A percentile compares a stretch with the other conserved stretches of the same genome.
These are phyloP conservation scores for Mus caroli DNA, from an alignment of 2,797 vertebrate genomes.

Conservation along the genomic window DNA sequence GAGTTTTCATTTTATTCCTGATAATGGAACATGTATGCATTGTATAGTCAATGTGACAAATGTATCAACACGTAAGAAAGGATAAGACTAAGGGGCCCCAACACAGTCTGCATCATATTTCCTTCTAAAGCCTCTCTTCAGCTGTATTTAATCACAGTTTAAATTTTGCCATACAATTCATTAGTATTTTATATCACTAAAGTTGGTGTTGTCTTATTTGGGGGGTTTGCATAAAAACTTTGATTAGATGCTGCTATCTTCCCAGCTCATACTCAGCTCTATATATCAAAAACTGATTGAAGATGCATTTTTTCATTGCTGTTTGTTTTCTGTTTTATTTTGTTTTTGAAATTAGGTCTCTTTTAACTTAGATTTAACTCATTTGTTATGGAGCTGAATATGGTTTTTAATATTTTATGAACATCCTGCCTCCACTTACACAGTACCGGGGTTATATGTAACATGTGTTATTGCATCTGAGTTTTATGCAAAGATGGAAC, in stretches of 20 bases:
- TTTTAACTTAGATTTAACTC: not conserved
- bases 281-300: not conserved
- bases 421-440: not conserved
- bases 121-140: not conserved
- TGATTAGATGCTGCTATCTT: not conserved
- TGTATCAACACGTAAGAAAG: not conserved
- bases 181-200: not conserved
- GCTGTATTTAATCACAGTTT: not conserved
- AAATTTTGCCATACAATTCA: not conserved
- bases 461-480: not conserved
- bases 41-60: conserved; percentile 24
- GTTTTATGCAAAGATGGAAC: not conserved
- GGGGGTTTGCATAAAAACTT: not conserved
- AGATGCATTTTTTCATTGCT: not conserved
- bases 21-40: not conserved
- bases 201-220: not conserved
- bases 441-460: not conserved
- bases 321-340: not conserved
- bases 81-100: not conserved
- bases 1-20: conserved; percentile 9
- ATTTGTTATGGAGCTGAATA: not conserved
- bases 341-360: not conserved
- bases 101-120: not conserved
- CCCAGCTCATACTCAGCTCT: not conserved
- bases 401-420: not conserved